Percentiles rank a stretch among this genome's conserved stretches.
phyloP scores from a whole-genome alignment of 2,888 invertebrate species.

The Leucophenga maculata region DNA sequence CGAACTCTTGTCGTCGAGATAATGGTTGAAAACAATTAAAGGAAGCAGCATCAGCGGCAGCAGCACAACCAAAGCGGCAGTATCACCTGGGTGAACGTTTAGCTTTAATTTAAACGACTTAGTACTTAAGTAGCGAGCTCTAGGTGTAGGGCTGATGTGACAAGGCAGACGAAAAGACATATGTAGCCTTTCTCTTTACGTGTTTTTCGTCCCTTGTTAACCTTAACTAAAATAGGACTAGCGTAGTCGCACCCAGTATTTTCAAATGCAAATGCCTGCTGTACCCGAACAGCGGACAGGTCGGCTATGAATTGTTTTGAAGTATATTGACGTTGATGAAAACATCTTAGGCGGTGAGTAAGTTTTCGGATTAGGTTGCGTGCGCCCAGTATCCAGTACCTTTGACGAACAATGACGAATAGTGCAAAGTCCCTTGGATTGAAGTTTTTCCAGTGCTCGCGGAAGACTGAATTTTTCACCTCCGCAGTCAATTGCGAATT shows the following conservation, averaged over 20 bases:
- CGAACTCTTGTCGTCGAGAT: too few relatives aligned
- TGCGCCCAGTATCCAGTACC: slow-evolving; percentile 10
- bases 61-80: too few relatives aligned
- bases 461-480: too few relatives aligned
- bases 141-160: neutral
- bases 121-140: too few relatives aligned
- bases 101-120: too few relatives aligned
- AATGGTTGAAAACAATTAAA: too few relatives aligned
- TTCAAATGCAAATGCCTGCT: too few relatives aligned
- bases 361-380: neutral
- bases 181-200: neutral
- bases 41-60: too few relatives aligned
- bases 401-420: neutral
- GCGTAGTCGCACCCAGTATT: too few relatives aligned
- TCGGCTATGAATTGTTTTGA: neutral
- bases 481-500: neutral
- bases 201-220: neutral
- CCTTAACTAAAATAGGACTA: neutral
- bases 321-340: neutral
- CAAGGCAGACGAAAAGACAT: neutral
- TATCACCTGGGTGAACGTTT: too few relatives aligned
- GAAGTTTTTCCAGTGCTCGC: neutral
- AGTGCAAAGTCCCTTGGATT: too few relatives aligned
- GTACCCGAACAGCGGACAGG: neutral
- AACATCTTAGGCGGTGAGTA: neutral